Base-by-base conservation (phyloP, 2,113 vertebrate species). In the Mustela nigripes region DNA sequence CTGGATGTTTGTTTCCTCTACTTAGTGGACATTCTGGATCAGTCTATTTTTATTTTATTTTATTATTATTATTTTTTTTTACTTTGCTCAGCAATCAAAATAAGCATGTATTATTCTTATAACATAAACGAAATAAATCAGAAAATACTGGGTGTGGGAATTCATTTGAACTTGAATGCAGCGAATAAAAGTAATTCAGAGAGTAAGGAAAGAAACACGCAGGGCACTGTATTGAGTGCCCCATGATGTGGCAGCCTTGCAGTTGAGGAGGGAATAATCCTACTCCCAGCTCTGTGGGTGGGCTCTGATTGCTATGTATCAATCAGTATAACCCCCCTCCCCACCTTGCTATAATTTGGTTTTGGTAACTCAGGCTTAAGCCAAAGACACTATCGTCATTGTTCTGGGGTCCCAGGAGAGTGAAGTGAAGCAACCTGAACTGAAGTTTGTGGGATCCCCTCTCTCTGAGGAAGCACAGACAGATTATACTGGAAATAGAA, bases 81-180 rank as follows among this genome's bases (percentile, higher is more conserved):
- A 31, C 7, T 62, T 83, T 83, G 62, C 24, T 94, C 24, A 92
- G 92, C 33, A 36, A 33, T 36, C 18, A 60, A 93, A 86, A 89
- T 81, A 73, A 67, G 33, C 24, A 7, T 63, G 28, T 48, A 60
- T 89, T 60, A 83, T 89, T 92, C 74, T 93, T 94, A 71, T 39
- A 82, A 80, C 63, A 22, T 36, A 95, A 93, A 67, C 21, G 84
- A 96, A 97, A 92, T n/a, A 83, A 60, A 92, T 76, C 76, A 89
- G 80, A 91, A 24, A 92, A 91, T 74, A n/a, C 76, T 28, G 50
- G 81, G 1, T 60, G 4, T 71, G 16, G 26, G 8, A 67, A 56
- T 96, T 86, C 58, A 74, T 82, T 42, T 98, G n/a, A 71, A 95
- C 15, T 76, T 39, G 58, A 94, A 28, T 7, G 12, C 18, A 74